A percentile compares a stretch with the other conserved stretches of the same genome.
phyloP scores from a whole-genome alignment of 2,888 invertebrate genomes.

The Catocala sponsa region DNA sequence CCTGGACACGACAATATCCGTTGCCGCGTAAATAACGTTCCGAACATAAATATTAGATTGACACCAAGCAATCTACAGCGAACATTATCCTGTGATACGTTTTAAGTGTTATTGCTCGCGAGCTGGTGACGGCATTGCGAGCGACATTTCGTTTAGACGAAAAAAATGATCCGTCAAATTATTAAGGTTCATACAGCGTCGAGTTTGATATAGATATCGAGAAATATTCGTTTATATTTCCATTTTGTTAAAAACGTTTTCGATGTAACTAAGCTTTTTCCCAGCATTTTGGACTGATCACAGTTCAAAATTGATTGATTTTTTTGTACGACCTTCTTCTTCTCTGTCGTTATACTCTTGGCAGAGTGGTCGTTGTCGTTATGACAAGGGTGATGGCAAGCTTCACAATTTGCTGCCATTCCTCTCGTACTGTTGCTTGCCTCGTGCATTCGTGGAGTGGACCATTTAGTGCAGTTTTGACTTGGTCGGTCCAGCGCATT shows the following conservation, averaged over 20 bases:
- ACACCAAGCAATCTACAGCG: slow-evolving; percentile 69
- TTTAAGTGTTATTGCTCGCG: slow-evolving; percentile 62
- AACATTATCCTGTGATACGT: slow-evolving; percentile 59
- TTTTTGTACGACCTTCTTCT: too few species aligned
- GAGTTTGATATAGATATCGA: not conserved
- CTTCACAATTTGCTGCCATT: too few species aligned
- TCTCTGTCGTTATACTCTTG: too few species aligned
- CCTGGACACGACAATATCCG: slow-evolving; percentile 70
- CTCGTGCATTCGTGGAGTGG: too few species aligned
- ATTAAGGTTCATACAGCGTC: slow-evolving; percentile 15
- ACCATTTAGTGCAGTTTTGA: too few species aligned
- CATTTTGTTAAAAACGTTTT: not conserved
- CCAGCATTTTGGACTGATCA: too few species aligned
- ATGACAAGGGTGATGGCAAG: too few species aligned
- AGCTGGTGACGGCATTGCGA: slow-evolving; percentile 13
- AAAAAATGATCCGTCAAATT: slow-evolving; percentile 33
- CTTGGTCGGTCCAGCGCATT: too few species aligned
- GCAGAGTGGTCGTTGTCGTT: too few species aligned
- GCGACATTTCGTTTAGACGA: slow-evolving; percentile 25
- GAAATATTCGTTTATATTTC: slow-evolving; percentile 1
- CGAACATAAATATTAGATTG: slow-evolving; percentile 75
- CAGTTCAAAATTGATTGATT: too few species aligned
- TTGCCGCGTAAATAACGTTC: slow-evolving; percentile 65
- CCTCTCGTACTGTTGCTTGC: too few species aligned
- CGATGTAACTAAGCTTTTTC: too few species aligned